Evolutionary conservation across 2,888 invertebrate species (phyloP), one percentile per base, ranked within the genome.

Genomic region (Auanema sp.): DNA sequence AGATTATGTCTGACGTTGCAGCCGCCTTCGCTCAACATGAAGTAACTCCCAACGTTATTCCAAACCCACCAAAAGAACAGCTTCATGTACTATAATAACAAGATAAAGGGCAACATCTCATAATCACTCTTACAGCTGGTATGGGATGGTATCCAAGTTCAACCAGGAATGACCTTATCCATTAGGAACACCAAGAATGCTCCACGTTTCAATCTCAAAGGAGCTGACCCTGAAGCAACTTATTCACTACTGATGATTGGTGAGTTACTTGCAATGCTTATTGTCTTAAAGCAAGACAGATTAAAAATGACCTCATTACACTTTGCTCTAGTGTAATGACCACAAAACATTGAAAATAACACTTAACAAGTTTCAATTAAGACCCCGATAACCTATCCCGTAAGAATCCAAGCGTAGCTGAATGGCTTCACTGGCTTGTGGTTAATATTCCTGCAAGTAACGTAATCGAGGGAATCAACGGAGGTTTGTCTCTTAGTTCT

Each of bases 351-450:
- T 16, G 47, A 47, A 47, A 47, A 21, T 8, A 47, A 47, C 16
- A 18, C 21, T 47, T 23, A n/a, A 52, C 8, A 12, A 52, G n/a
- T 52, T 24, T 33, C 16, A 42, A 10, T 76, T 53, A 24, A 82
- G 83, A 83, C 64, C 83, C 83, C 14, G 83, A 83, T 66, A 83
- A 83, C 55, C 72, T 83, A 54, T 83, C 82, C 8, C 72, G 82
- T 16, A 79, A 81, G 64, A 83, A 83, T 47, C 83, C 83, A 23
- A 77, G 79, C 1, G 83, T 83, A 6, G 83, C 83, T 49, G 83
- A 83, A 63, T 83, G 83, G 83, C 78, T 83, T 24, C 83, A 83
- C 60, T 83, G 83, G 83, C 71, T 83, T 42, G 82, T 78, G 6
- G 68, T 65, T 53, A 83, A 83, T 72, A 83, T 83, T 57, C 83